phyloP scores from a whole-genome alignment of 2,113 vertebrate genomes.

The Alethe castanea region DNA sequence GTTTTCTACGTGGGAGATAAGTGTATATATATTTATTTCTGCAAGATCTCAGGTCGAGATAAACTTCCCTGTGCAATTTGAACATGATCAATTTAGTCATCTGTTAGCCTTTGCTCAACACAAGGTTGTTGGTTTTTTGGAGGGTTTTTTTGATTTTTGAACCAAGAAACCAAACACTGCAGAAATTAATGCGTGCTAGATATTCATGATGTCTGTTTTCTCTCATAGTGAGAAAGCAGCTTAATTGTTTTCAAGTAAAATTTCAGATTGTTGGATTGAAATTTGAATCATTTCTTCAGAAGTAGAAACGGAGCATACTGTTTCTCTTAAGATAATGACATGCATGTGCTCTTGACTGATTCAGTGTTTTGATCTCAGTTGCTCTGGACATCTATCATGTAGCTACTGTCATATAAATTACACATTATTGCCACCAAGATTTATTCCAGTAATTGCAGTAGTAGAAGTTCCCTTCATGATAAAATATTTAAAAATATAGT shows the following conservation, averaged over 20 bases:
- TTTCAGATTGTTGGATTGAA: not conserved
- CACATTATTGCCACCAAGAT: slow-evolving; percentile 6
- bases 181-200: not conserved
- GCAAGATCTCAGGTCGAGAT: not conserved
- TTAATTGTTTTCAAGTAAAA: slow-evolving; percentile 28
- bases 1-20: not conserved
- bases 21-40: not conserved
- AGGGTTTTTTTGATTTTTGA: not conserved
- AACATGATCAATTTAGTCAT: not conserved
- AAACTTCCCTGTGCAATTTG: not conserved
- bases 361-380: slow-evolving; percentile 57
- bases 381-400: slow-evolving; percentile 45
- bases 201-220: not conserved
- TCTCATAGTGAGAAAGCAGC: not conserved
- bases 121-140: not conserved
- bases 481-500: not conserved
- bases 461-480: not conserved
- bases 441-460: not conserved
- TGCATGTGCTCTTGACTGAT: slow-evolving; percentile 37
- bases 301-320: not conserved
- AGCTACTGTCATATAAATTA: slow-evolving; percentile 48
- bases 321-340: slow-evolving; percentile 46
- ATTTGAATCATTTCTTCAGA: slow-evolving; percentile 22
- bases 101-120: not conserved
- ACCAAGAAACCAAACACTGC: not conserved